These are phyloP conservation scores for Prionailurus bengalensis DNA, from an alignment of 2,113 vertebrate genomes.

Conservation along the genomic window DNA sequence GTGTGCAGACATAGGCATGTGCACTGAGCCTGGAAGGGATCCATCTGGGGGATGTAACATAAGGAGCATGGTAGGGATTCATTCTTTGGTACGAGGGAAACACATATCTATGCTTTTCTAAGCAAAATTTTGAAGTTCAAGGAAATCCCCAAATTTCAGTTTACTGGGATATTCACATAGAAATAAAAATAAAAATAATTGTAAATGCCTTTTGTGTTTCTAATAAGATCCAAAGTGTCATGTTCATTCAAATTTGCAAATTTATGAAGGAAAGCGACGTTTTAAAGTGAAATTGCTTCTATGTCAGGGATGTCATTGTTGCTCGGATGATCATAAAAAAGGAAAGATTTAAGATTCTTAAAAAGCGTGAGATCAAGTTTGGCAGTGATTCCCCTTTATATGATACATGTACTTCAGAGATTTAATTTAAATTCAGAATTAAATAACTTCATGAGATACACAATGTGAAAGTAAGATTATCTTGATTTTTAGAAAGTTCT, in stretches of 20 bases:
- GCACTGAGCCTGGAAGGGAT: background rate
- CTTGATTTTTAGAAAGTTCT: slow-evolving; percentile 49
- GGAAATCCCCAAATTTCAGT: background rate
- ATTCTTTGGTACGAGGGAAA: background rate
- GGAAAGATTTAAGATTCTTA: slow-evolving; percentile 1
- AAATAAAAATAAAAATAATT: slow-evolving; percentile 1
- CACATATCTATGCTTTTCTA: background rate
- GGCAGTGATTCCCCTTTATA: background rate
- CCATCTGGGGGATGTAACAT: background rate
- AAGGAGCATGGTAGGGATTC: background rate
- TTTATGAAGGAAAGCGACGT: slow-evolving; percentile 51
- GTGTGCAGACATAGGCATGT: background rate
- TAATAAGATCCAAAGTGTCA: background rate
- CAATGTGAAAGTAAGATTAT: slow-evolving; percentile 29
- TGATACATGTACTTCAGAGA: slow-evolving; percentile 53
- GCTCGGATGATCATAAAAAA: slow-evolving; percentile 39
- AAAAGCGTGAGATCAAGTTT: slow-evolving; percentile 41
- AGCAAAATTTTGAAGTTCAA: background rate
- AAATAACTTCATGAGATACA: slow-evolving; percentile 57
- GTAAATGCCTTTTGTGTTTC: slow-evolving; percentile 7
- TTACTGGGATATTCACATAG: background rate
- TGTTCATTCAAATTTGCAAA: slow-evolving; percentile 23
- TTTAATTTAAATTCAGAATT: slow-evolving; percentile 26
- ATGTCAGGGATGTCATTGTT: background rate
- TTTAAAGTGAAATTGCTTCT: slow-evolving; percentile 58